Conservation (phyloP, 2,113 vertebrate species). For the Delphinapterus leucas region DNA sequence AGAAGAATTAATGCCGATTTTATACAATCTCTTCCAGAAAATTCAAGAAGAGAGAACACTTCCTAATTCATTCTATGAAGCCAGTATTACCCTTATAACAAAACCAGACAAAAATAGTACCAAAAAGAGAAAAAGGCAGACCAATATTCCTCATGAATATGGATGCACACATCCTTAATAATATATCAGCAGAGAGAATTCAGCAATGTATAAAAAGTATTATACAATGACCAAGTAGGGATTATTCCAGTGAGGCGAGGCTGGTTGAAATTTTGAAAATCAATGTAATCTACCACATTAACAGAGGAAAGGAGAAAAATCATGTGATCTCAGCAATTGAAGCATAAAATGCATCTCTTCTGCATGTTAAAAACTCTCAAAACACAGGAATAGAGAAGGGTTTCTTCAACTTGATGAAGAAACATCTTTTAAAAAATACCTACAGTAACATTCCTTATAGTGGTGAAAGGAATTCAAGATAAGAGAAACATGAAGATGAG, state of each 20-base stretch:
- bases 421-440: neutral
- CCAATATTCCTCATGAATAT: neutral
- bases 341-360: neutral
- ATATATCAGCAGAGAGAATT: neutral
- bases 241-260: neutral
- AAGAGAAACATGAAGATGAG: conserved; percentile 16
- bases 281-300: neutral
- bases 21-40: neutral
- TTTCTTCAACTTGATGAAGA: neutral
- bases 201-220: neutral
- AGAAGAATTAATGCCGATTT: neutral
- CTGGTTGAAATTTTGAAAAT: neutral
- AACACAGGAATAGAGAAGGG: neutral
- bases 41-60: neutral
- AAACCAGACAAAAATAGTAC: neutral
- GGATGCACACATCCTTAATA: neutral
- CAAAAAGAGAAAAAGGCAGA: neutral
- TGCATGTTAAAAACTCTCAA: neutral
- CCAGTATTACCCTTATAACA: neutral
- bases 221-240: neutral
- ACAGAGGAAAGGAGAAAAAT: neutral
- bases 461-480: conserved; percentile 1
- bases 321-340: neutral
- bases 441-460: neutral
- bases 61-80: neutral